Conservation (phyloP, 35 echinoderm and acorn worm species). For the Patiria miniata region DNA sequence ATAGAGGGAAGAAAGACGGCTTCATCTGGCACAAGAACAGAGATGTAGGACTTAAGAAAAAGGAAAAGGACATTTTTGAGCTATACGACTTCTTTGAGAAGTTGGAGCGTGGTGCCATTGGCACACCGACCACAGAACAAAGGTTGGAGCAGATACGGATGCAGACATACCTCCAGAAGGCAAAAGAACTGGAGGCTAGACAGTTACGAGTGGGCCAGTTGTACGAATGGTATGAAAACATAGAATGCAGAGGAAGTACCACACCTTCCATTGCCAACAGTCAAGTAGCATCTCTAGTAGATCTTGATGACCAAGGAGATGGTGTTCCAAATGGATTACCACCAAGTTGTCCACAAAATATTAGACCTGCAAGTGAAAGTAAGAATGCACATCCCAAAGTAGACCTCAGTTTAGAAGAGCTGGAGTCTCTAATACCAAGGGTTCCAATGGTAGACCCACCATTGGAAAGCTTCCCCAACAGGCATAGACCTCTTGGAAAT, state of each 20-base stretch:
- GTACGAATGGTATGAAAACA: constrained; percentile 54
- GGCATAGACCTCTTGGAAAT: neutral
- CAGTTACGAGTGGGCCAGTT: constrained; percentile 47
- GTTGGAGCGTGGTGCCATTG: constrained; percentile 45
- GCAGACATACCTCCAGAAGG: constrained; percentile 35
- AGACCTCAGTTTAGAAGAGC: neutral
- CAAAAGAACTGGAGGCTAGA: constrained; percentile 34
- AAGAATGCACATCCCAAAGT: neutral
- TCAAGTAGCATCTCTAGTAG: constrained; percentile 27
- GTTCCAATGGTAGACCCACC: neutral
- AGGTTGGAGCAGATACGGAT: constrained; percentile 40
- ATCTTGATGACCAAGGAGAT: constrained; percentile 11
- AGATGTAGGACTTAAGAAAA: constrained; percentile 49
- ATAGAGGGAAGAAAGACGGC: constrained; percentile 20
- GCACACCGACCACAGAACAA: constrained; percentile 10
- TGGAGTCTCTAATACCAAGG: constrained; percentile 2
- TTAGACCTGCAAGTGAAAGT: neutral
- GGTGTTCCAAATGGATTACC: neutral
- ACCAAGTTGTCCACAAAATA: neutral
- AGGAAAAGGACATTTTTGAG: constrained; percentile 52
- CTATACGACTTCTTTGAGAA: constrained; percentile 57
- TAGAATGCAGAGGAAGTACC: constrained; percentile 29
- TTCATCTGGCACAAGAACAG: constrained; percentile 43
- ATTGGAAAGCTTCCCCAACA: constrained; percentile 1
- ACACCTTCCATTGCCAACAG: constrained; percentile 19